phyloP scores from a whole-genome alignment of 2,113 vertebrate species.

The Lagopus muta region DNA sequence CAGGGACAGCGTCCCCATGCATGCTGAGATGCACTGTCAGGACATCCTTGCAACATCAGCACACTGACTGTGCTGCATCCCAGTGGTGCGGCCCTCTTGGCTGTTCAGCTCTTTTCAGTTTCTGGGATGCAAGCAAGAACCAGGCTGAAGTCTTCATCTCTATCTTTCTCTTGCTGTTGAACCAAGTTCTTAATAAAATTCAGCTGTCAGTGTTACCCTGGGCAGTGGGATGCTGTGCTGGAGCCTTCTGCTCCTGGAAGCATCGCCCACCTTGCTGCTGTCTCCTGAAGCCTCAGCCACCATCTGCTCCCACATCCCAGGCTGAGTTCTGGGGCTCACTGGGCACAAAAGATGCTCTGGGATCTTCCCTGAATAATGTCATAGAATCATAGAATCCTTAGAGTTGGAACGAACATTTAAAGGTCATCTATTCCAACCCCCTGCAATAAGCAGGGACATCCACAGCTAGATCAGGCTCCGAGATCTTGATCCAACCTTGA shows the following conservation, averaged over 20 bases:
- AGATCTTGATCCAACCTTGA: no score
- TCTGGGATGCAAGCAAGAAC: not conserved
- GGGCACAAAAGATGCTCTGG: no score
- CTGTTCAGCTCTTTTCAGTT: not conserved
- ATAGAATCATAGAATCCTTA: no score
- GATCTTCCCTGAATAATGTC: no score
- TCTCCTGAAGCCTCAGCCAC: not conserved
- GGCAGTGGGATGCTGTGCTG: not conserved
- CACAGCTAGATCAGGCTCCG: no score
- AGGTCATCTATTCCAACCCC: no score
- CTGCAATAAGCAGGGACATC: no score
- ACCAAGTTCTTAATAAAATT: not conserved
- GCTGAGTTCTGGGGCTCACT: accelerated
- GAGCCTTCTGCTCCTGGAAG: not conserved
- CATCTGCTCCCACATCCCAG: not conserved
- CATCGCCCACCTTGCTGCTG: not conserved
- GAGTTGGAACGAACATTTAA: no score
- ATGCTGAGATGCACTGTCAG: not conserved
- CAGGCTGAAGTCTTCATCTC: not conserved
- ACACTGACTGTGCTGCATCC: not conserved
- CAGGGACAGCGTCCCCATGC: accelerated
- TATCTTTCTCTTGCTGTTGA: not conserved
- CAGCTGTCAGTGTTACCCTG: not conserved
- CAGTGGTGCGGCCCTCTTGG: accelerated
- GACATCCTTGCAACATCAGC: not conserved